Base-by-base conservation (phyloP, 2,888 invertebrate species). In the Drosophila meridiana region DNA sequence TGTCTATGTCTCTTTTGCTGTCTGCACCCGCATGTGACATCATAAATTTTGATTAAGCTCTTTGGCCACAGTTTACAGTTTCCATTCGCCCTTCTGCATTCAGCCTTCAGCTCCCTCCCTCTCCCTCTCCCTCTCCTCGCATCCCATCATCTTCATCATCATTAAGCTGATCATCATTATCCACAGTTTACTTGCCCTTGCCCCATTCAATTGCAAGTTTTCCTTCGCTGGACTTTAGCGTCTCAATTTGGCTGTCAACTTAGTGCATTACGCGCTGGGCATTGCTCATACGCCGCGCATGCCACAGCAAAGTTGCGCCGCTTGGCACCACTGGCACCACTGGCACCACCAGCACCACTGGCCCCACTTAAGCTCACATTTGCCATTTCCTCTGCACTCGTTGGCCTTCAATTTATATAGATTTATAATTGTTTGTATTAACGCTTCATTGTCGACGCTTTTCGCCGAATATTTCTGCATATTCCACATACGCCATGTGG, bases 41-140 rank as follows among this genome's bases (percentile, higher is more conserved):
- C 82, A 84, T 87, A 87, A 84, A 84, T 84, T 84, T 82, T 85
- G 84, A 84, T 84, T 80, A 84, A 84, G 85, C 82, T 82, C 82
- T 78, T 87, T 84, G 80, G 78, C 82, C 82, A 84, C 87, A 83
- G 83, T 83, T 87, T 83, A 81, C 79, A 87, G 87, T 87, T 84
- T 81, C 76, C 69, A 74, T 50, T 68, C 26, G 50, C 43, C 56
- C 69, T 69, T 47, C 47, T 73, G 69, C 45, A 26, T 67, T 58
- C 73, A 57, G 55, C 14, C 50, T 50, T 28, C 42, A n/a, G 32
- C 56, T 6, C 28, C 34, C 56, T 6, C 28, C 38, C 28, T 26
- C 7, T 7, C 26, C 20, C 4, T 8, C 45, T 45, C 11, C 11
- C 11, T 5, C 26, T 11, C 26, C n/a, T 13, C 4, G 9, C 55